Percentiles rank a stretch among this genome's conserved stretches.
These are phyloP conservation scores for Melanchra persicariae DNA, from an alignment of 2,888 invertebrate genomes.

Conservation along the genomic window DNA sequence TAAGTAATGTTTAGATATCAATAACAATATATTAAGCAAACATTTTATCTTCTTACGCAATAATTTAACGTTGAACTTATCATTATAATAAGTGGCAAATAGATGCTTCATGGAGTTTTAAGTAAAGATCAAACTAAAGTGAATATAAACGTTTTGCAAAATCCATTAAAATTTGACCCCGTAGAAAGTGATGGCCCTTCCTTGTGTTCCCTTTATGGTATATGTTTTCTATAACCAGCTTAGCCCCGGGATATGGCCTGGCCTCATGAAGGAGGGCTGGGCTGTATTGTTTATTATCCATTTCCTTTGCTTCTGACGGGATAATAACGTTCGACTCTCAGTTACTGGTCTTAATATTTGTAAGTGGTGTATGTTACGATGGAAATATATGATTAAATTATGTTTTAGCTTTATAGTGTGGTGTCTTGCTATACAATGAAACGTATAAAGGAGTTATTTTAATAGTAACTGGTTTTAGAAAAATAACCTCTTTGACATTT, in stretches of 20 bases:
- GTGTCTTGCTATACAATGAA: background rate
- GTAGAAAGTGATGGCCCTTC: slow-evolving; percentile 50
- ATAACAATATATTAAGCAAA: background rate
- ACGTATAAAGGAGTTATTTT: background rate
- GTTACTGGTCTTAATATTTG: slow-evolving; percentile 37
- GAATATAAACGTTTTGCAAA: slow-evolving; percentile 33
- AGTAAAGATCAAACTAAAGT: slow-evolving; percentile 21
- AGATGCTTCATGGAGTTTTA: slow-evolving; percentile 9
- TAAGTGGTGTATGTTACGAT: slow-evolving; percentile 6
- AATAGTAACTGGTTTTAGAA: background rate
- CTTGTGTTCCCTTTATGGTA: slow-evolving; percentile 27
- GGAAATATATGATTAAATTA: slow-evolving; percentile 6
- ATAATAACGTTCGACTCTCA: slow-evolving; percentile 51
- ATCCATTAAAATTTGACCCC: slow-evolving; percentile 56
- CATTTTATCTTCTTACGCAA: background rate
- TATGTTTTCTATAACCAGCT: slow-evolving; percentile 58
- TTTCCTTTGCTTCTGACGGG: slow-evolving; percentile 60
- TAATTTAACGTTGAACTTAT: background rate
- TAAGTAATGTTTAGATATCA: slow-evolving; percentile 2
- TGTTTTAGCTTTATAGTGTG: background rate
- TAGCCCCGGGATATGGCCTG: slow-evolving; percentile 43
- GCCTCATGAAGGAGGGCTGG: slow-evolving; percentile 50
- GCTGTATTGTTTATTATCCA: slow-evolving; percentile 60
- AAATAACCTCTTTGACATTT: slow-evolving; percentile 14
- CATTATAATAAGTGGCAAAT: background rate